Conservation (phyloP, 1,140 invertebrate genomes). For the Sarcophaga peregrina region DNA sequence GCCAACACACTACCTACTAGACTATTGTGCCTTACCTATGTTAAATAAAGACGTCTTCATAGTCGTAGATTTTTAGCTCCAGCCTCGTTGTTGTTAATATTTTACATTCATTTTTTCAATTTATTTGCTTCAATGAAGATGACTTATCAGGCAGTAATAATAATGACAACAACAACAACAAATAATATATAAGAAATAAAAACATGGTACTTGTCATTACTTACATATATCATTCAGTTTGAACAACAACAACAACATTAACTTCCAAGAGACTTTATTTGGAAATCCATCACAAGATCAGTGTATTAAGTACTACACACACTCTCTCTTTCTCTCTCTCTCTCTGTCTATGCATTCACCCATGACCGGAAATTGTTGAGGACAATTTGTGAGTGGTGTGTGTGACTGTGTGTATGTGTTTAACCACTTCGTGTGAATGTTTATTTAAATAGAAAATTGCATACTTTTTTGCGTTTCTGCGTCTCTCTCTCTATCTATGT, state of each 20-base stretch:
- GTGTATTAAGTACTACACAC: neutral
- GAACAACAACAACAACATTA: neutral
- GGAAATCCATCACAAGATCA: neutral
- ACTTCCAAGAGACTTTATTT: conserved; percentile 2
- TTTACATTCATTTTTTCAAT: neutral
- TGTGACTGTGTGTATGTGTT: neutral
- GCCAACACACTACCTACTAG: no score
- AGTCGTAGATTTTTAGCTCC: no score
- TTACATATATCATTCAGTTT: neutral
- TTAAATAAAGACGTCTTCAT: no score
- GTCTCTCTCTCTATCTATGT: neutral
- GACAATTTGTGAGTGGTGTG: neutral
- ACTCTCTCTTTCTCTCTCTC: neutral
- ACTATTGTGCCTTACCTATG: no score
- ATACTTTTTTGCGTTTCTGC: conserved; percentile 13
- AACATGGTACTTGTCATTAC: neutral
- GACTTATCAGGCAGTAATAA: neutral
- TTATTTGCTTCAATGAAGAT: neutral
- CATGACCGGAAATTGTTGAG: neutral
- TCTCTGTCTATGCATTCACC: neutral
- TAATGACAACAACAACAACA: neutral
- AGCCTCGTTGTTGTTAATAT: no score
- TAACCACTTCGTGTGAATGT: neutral
- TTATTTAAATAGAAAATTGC: conserved; percentile 36
- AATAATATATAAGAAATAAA: neutral